Conservation (phyloP, 2,113 vertebrate genomes). For the Centropus unirufus region DNA sequence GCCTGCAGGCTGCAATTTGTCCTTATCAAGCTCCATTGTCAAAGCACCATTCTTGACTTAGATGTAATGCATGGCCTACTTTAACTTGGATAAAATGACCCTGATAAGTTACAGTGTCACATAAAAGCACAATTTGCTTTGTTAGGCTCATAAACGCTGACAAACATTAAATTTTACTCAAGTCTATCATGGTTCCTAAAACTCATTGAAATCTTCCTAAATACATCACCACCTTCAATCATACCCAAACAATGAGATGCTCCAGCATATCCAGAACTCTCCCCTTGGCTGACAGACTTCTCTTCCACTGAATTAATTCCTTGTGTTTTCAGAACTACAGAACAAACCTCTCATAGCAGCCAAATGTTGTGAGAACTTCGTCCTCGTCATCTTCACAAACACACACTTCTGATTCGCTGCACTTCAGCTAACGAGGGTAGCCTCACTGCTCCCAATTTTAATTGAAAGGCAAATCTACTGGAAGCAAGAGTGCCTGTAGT, state of each 20-base stretch:
- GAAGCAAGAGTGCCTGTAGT: neutral
- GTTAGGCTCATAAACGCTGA: neutral
- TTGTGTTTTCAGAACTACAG: neutral
- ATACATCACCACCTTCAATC: neutral
- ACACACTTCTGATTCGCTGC: neutral
- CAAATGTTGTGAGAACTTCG: neutral
- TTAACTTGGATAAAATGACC: neutral
- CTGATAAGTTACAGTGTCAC: neutral
- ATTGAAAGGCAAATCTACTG: neutral
- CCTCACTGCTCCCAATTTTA: accelerated
- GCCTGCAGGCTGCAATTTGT: accelerated
- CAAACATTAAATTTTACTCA: neutral
- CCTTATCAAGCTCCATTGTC: neutral
- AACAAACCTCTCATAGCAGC: neutral
- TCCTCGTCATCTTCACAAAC: neutral
- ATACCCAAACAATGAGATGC: neutral
- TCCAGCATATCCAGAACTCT: neutral
- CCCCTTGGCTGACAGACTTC: neutral
- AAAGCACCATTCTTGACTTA: neutral
- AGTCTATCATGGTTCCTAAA: neutral
- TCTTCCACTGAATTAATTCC: neutral
- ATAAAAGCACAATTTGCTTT: neutral
- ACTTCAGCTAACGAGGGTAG: neutral
- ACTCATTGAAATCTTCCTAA: neutral
- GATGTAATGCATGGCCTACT: neutral